These are phyloP conservation scores for Trachymyrmex septentrionalis DNA, from an alignment of 1,140 invertebrate species.

Conservation along the genomic window DNA sequence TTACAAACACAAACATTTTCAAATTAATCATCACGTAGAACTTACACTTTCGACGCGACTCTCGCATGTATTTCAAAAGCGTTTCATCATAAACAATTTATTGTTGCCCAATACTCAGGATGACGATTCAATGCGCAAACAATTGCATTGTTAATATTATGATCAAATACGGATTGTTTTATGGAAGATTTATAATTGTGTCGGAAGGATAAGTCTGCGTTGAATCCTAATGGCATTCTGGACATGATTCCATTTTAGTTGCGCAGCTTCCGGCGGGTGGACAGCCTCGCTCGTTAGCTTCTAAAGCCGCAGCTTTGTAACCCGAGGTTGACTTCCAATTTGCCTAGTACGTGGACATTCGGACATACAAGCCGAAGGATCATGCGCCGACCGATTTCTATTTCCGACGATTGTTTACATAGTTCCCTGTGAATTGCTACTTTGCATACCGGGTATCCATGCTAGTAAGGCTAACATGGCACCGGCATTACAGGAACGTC, in stretches of 20 bases:
- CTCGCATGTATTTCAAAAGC: neutral
- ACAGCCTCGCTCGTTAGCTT: slow-evolving; percentile 24
- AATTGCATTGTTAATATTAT: neutral
- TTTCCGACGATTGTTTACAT: slow-evolving; percentile 45
- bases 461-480: slow-evolving; percentile 17
- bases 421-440: slow-evolving; percentile 28
- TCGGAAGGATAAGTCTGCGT: neutral
- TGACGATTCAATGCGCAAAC: neutral
- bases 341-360: slow-evolving; percentile 9
- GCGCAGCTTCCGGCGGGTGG: neutral
- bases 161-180: neutral
- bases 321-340: slow-evolving; percentile 41
- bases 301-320: slow-evolving; percentile 34
- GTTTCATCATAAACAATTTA: neutral
- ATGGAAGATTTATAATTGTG: neutral
- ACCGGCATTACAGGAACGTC: neutral
- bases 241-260: slow-evolving; percentile 19
- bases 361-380: slow-evolving; percentile 56
- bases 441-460: slow-evolving; percentile 16
- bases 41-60: neutral
- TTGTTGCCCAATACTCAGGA: neutral
- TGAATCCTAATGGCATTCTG: neutral
- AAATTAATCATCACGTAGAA: neutral
- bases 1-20: neutral
- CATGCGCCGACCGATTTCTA: slow-evolving; percentile 18